These are phyloP conservation scores for Pelecanus crispus DNA, from an alignment of 2,113 vertebrate species.

Conservation along the genomic window DNA sequence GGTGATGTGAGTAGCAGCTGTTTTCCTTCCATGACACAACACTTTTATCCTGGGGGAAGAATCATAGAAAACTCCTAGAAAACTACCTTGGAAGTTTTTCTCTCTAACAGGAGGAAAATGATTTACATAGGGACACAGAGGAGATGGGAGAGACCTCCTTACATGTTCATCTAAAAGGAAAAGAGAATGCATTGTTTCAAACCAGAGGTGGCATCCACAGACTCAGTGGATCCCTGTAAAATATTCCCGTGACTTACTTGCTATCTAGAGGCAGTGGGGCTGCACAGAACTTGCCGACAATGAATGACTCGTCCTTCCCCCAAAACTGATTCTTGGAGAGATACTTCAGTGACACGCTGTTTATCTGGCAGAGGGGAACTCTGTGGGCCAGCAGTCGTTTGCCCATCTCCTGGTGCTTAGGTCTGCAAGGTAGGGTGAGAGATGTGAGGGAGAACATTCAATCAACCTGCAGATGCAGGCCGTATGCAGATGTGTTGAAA, in stretches of 20 bases:
- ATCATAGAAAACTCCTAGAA: not conserved
- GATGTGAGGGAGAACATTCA: not conserved
- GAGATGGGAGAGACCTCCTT: not conserved
- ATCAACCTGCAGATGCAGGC: not conserved
- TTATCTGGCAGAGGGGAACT: conserved; percentile 55
- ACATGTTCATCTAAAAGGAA: not conserved
- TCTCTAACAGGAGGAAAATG: not conserved
- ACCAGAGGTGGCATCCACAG: not conserved
- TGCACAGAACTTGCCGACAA: conserved; percentile 66
- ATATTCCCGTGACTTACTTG: conserved; percentile 49
- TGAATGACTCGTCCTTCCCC: conserved; percentile 28
- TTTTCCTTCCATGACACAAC: not conserved
- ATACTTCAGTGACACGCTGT: conserved; percentile 53
- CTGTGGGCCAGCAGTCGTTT: conserved; percentile 58
- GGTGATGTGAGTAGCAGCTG: not conserved
- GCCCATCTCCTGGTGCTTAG: conserved; percentile 42
- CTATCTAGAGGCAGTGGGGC: conserved; percentile 54
- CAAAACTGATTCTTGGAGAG: conserved; percentile 24
- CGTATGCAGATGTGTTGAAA: not conserved
- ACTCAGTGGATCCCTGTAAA: not conserved
- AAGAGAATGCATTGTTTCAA: not conserved
- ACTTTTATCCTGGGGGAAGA: not conserved
- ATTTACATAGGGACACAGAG: not conserved
- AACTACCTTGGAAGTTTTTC: not conserved
- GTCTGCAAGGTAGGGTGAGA: conserved; percentile 50